Base-by-base conservation (phyloP, 2,113 vertebrate genomes). In the Caranx ignobilis region DNA sequence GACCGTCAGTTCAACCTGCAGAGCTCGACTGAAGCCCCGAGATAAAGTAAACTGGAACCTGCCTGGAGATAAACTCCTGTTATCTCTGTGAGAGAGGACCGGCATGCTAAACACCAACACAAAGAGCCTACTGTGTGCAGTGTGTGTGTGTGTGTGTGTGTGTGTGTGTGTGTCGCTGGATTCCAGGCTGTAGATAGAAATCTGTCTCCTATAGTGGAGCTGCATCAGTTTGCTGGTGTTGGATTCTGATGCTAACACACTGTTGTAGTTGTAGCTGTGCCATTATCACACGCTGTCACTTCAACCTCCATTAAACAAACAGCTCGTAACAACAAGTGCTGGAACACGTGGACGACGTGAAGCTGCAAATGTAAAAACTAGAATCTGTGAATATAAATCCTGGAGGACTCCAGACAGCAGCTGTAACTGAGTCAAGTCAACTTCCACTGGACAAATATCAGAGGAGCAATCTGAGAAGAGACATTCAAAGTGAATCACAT, bases 31-130 rank as follows among this genome's bases (percentile, higher is more conserved):
- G 19, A 12, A 82, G 73, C n/a, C n/a, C 37, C 15, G 50, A 68
- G 75, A 71, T n/a, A 1, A 34, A 69, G 50, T 43, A 37, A 34
- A 68, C 9, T 75, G 60, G 45, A 72, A 50, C 59, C 37, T 48
- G 63, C 13, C 62, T 45, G 60, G 41, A 81, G 85, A 84, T 78
- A 43, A 75, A 61, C 16, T 15, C 2, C 1, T 2, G 73, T 75
- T 74, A 78, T 84, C 77, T 21, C 13, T 0, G 5, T 0, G 48
- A 41, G 59, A 47, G 61, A 55, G 18, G 52, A 8, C 67, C 0
- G 57, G 77, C 68, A 60, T 48, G 69, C 13, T 65, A 54, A 73
- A 77, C 52, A 35, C 18, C 31, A 0, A 37, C 79, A 73, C 77
- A 77, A 60, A 64, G 68, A 41, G 9, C 64, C 41, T 70, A 26